A percentile compares a stretch with the other conserved stretches of the same genome.
phyloP scores from a whole-genome alignment of 2,113 vertebrate species.

The Anser cygnoides region DNA sequence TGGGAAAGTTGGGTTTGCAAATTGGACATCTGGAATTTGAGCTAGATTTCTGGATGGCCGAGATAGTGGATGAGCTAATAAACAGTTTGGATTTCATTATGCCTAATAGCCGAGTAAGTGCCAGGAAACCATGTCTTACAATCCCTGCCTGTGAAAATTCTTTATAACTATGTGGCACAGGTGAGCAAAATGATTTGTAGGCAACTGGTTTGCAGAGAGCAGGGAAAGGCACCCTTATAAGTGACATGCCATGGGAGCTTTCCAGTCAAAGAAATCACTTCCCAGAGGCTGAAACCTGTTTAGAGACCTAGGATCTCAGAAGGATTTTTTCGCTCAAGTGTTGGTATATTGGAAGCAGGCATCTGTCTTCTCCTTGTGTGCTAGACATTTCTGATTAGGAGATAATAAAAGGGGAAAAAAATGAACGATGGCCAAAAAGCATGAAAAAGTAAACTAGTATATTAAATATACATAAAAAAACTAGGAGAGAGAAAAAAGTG shows the following conservation, averaged over 20 bases:
- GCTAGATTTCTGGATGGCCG: constrained; percentile 48
- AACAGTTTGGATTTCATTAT: constrained; percentile 61
- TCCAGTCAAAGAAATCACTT: background rate
- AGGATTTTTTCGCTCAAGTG: background rate
- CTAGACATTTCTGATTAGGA: background rate
- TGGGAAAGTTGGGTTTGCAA: constrained; percentile 45
- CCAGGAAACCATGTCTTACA: constrained; percentile 42
- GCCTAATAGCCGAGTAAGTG: constrained; percentile 1
- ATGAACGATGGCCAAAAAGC: background rate
- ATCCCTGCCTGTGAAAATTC: constrained; percentile 1
- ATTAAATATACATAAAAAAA: background rate
- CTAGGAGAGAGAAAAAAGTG: background rate
- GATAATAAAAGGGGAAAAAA: background rate
- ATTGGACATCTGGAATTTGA: constrained; percentile 60
- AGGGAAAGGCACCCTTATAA: background rate
- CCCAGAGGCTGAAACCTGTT: background rate
- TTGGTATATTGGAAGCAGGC: background rate
- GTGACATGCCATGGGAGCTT: background rate
- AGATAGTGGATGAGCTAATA: constrained; percentile 65
- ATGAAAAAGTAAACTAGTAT: background rate
- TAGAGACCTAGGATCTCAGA: background rate
- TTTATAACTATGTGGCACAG: background rate
- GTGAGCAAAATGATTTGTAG: constrained; percentile 4
- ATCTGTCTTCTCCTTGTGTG: background rate
- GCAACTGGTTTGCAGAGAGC: background rate